Evolutionary conservation across 2,888 invertebrate species (phyloP), one percentile per base, ranked within the genome.

Genomic region (Cryptocheilus praepositus): DNA sequence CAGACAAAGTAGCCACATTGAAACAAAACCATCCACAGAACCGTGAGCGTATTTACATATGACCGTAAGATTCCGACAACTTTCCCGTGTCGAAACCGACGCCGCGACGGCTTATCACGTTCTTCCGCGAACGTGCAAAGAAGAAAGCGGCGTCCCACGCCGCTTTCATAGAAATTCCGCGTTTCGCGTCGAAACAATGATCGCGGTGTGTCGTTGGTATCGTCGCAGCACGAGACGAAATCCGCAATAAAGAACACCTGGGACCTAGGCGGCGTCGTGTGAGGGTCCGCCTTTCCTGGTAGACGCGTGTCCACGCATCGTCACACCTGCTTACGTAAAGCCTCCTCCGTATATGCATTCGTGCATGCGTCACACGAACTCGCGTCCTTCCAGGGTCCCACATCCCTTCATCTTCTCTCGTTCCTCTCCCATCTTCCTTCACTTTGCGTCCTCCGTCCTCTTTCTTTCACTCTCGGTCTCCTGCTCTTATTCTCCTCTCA

Each of bases 291-390:
- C 69, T 83, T 87, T 86, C 86, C 84, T 81, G 85, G 86, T 84
- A 85, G 83, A 87, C 83, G 86, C 88, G 88, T 88, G 88, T 88
- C 85, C 84, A 71, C 81, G 88, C 88, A 88, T 88, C 88, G 88
- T 88, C 88, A 88, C 88, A 88, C 88, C 85, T 88, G 87, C 88
- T 88, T 88, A 87, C 81, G 83, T 71, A 80, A 85, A 85, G 81
- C 81, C 77, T 69, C 67, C 70, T 74, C 72, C 76, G 72, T 79
- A 73, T 79, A 76, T 71, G 79, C 46, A 11, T 7, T 25, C 67
- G 66, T 59, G 18, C 49, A 49, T n/a, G 18, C 49, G 49, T 70
- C 4, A 67, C 28, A 71, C 73, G 74, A 64, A 53, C 69, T 70
- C 19, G 54, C 72, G 59, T 77, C 72, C 74, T 72, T 57, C 67